These are phyloP conservation scores for Girardia tigrina DNA, from an alignment of 2,888 invertebrate genomes.

Conservation along the genomic window DNA sequence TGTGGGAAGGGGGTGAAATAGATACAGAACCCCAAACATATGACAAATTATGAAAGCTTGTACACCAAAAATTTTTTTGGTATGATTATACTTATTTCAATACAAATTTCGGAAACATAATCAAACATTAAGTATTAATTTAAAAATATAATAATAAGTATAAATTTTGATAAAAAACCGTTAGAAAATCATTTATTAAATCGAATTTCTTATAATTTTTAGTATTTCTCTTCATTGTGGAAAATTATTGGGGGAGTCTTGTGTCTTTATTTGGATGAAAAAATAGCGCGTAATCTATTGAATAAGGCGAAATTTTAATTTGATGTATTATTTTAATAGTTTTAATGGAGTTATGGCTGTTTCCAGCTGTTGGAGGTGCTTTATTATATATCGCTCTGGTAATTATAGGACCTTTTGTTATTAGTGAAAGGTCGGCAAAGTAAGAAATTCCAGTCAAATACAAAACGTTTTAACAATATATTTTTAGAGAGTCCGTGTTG, in stretches of 20 bases:
- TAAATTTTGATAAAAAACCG: too few relatives aligned
- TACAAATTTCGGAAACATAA: too few relatives aligned
- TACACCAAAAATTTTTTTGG: too few relatives aligned
- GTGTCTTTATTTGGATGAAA: not conserved
- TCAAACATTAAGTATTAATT: too few relatives aligned
- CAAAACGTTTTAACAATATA: not conserved
- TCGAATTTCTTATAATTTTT: not conserved
- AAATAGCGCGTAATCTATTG: not conserved
- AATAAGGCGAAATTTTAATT: not conserved
- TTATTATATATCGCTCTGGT: not conserved
- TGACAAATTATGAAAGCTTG: too few relatives aligned
- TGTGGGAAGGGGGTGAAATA: too few relatives aligned
- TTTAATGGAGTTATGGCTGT: not conserved
- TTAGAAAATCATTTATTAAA: too few relatives aligned
- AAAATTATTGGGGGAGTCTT: not conserved
- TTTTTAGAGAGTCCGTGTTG: not conserved
- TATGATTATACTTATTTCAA: too few relatives aligned
- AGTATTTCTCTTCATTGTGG: slow-evolving; percentile 1
- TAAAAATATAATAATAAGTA: too few relatives aligned
- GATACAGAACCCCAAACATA: too few relatives aligned
- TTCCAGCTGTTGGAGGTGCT: not conserved
- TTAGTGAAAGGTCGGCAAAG: not conserved
- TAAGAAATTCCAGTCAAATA: not conserved
- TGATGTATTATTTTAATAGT: not conserved
- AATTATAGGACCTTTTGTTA: not conserved